A percentile compares a stretch with the other conserved stretches of the same genome.
Conservation (phyloP, 2,888 invertebrate genomes). For the Pollenia griseotomentosa region DNA sequence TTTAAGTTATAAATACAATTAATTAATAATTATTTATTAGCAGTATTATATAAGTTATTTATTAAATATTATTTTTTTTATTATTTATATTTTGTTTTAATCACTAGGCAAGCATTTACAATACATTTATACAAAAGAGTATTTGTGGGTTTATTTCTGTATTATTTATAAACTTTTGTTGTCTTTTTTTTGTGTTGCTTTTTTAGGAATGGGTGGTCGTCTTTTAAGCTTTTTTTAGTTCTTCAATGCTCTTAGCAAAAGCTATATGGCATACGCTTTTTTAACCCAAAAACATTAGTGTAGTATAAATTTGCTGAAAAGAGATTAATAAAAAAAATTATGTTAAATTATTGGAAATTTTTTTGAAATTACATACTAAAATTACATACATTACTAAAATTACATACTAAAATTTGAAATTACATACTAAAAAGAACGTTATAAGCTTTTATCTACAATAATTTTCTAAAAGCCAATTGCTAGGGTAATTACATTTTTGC, state of each 20-base stretch:
- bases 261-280: conserved; percentile 36
- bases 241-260: conserved; percentile 10
- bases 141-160: conserved; percentile 25
- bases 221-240: background rate
- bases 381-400: no score
- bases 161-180: conserved; percentile 20
- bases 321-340: background rate
- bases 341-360: background rate
- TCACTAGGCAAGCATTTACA: conserved; percentile 68
- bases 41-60: conserved; percentile 33
- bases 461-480: no score
- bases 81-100: conserved; percentile 9
- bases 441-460: no score
- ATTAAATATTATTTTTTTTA: background rate
- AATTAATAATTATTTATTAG: conserved; percentile 53
- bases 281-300: conserved; percentile 60
- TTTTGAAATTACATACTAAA: no score
- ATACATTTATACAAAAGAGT: conserved; percentile 66
- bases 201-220: conserved; percentile 49
- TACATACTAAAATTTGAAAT: no score
- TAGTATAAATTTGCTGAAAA: conserved; percentile 60
- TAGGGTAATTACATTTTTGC: no score
- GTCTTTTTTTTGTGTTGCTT: background rate
- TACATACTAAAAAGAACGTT: no score
- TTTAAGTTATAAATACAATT: conserved; percentile 54